Conservation (phyloP, 92 coral and sea anemone genomes). For the Palythoa heliodiscus region DNA sequence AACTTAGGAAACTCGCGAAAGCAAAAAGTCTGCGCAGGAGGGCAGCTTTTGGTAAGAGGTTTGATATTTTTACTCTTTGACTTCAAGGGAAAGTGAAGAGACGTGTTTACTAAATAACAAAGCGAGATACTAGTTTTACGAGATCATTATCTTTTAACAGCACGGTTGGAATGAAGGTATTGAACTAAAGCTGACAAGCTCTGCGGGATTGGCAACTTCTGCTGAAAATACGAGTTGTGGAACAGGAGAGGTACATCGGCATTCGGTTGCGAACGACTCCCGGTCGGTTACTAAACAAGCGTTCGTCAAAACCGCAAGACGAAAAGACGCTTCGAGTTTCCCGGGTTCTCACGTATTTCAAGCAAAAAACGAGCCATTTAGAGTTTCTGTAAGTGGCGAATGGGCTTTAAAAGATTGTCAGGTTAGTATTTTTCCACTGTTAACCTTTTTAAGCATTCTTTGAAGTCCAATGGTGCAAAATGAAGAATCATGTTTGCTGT, state of each 20-base stretch:
- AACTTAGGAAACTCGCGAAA: conserved; percentile 74
- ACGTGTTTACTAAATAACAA: conserved; percentile 25
- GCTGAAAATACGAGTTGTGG: conserved; percentile 72
- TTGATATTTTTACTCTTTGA: background rate
- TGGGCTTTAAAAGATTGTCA: conserved; percentile 90
- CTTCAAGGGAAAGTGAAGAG: background rate
- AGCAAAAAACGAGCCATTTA: conserved; percentile 79
- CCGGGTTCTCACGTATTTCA: conserved; percentile 67
- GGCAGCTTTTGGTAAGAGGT: conserved; percentile 78
- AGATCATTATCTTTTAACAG: conserved; percentile 51
- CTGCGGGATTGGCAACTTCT: conserved; percentile 69
- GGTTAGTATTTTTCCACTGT: conserved; percentile 47
- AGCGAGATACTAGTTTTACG: background rate
- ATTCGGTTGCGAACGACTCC: conserved; percentile 68
- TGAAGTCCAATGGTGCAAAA: background rate
- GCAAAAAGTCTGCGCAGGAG: conserved; percentile 77
- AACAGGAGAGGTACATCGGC: conserved; percentile 56
- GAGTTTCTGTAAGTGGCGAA: conserved; percentile 89
- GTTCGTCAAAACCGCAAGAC: conserved; percentile 43
- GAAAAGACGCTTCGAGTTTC: conserved; percentile 55
- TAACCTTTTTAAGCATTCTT: background rate
- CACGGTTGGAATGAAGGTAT: conserved; percentile 81
- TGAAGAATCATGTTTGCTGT: background rate
- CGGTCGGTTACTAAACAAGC: conserved; percentile 70
- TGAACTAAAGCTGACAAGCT: conserved; percentile 74